Evolutionary conservation across 2,797 vertebrate species (phyloP).

Genomic region (Leptodactylus fallax): DNA sequence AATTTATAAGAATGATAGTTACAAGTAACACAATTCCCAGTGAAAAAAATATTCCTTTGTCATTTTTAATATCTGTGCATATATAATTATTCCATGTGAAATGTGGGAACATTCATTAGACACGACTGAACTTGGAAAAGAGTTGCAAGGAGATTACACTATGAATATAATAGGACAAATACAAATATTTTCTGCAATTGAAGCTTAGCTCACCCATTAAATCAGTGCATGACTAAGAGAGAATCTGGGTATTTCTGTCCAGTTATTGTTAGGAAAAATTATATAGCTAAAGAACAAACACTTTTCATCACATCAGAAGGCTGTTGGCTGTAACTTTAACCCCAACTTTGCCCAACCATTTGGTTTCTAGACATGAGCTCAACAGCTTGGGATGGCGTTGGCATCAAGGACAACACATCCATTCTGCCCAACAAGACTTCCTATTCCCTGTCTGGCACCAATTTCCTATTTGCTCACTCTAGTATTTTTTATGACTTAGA

Average conservation of each 20-base stretch:
- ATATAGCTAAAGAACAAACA: background rate
- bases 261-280: background rate
- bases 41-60: no score
- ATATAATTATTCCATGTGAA: background rate
- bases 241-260: background rate
- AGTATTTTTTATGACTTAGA: conserved; percentile 29
- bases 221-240: background rate
- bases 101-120: background rate
- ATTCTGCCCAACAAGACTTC: conserved; percentile 40
- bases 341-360: conserved; percentile 20
- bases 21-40: no score
- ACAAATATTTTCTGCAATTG: background rate
- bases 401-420: conserved; percentile 41
- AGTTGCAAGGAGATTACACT: background rate
- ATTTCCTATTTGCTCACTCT: conserved; percentile 23
- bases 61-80: no score
- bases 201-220: background rate
- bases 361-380: conserved; percentile 55
- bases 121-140: background rate
- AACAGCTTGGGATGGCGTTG: conserved; percentile 34
- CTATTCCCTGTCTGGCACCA: conserved; percentile 32
- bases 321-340: conserved; percentile 43
- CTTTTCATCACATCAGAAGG: conserved; percentile 21
- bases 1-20: no score
- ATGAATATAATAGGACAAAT: background rate